Evolutionary conservation across 2,113 vertebrate species (phyloP).

Genomic region (Galbula dea): DNA sequence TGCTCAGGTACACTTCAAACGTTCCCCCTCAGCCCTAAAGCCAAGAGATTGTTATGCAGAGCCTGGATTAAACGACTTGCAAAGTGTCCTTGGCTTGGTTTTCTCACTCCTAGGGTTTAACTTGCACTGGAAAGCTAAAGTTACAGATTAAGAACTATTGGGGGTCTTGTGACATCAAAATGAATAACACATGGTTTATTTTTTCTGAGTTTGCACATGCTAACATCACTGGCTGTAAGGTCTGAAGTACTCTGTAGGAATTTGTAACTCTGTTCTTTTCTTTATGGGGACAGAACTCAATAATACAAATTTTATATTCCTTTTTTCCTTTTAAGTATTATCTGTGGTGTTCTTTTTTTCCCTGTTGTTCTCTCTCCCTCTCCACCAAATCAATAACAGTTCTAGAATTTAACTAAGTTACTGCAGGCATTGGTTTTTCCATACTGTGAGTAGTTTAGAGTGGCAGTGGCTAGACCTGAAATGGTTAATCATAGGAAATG

Average conservation of each 20-base stretch:
- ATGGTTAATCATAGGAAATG: not conserved
- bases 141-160: constrained; percentile 46
- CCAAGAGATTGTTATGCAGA: not conserved
- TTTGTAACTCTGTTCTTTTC: not conserved
- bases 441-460: not conserved
- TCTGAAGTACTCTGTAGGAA: not conserved
- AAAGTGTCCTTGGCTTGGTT: not conserved
- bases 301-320: not conserved
- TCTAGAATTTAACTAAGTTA: not conserved
- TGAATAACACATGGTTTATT: constrained; percentile 23
- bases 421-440: not conserved
- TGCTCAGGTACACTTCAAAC: not conserved
- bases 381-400: not conserved
- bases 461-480: not conserved
- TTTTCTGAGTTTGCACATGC: not conserved
- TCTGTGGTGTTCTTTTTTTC: rapidly evolving
- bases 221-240: not conserved
- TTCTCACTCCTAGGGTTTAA: constrained; percentile 31
- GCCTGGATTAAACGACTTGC: not conserved
- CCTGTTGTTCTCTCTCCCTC: not conserved
- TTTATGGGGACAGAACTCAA: not conserved
- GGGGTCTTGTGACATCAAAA: constrained; percentile 47
- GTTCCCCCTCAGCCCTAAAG: not conserved
- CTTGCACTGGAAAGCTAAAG: not conserved
- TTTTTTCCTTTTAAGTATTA: not conserved